Evolutionary conservation across 2,888 invertebrate genomes (phyloP).

Genomic region (Drosophila siamana): DNA sequence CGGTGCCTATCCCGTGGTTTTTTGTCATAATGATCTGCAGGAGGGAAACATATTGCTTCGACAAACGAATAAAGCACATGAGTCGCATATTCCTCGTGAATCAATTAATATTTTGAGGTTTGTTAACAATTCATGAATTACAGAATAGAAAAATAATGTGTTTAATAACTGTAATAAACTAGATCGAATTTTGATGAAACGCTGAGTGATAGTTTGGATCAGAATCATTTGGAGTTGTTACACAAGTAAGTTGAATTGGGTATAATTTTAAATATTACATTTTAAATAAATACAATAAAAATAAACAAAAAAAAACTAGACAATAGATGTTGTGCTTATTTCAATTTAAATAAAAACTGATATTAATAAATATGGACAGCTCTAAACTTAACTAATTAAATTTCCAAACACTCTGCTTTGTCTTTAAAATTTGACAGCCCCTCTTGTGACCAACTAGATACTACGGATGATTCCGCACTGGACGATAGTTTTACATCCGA

Average conservation of each 20-base stretch:
- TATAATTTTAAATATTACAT: neutral
- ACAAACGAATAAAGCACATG: constrained; percentile 74
- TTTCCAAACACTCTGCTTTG: constrained; percentile 1
- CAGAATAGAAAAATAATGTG: neutral
- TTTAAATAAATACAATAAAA: no score
- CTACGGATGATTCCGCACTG: constrained; percentile 81
- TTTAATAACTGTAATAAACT: neutral
- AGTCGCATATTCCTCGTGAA: constrained; percentile 57
- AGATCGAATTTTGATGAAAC: constrained; percentile 75
- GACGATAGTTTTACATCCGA: constrained; percentile 74
- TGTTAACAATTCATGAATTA: neutral
- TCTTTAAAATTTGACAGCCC: constrained; percentile 52
- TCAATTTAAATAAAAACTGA: no score
- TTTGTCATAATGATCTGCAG: constrained; percentile 98
- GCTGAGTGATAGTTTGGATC: constrained; percentile 69
- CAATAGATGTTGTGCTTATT: no score
- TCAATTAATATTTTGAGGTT: constrained; percentile 74
- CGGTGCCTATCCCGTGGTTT: constrained; percentile 92
- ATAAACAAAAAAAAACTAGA: no score
- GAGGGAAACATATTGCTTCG: constrained; percentile 90
- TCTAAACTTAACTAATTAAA: constrained; percentile 35
- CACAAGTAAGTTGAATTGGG: constrained; percentile 54
- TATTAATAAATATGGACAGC: constrained; percentile 32
- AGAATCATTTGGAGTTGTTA: constrained; percentile 64
- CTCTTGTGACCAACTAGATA: constrained; percentile 74